Evolutionary conservation across 2,888 invertebrate genomes (phyloP), one percentile per base, ranked within the genome.

Genomic region (Sphecodes monilicornis): DNA sequence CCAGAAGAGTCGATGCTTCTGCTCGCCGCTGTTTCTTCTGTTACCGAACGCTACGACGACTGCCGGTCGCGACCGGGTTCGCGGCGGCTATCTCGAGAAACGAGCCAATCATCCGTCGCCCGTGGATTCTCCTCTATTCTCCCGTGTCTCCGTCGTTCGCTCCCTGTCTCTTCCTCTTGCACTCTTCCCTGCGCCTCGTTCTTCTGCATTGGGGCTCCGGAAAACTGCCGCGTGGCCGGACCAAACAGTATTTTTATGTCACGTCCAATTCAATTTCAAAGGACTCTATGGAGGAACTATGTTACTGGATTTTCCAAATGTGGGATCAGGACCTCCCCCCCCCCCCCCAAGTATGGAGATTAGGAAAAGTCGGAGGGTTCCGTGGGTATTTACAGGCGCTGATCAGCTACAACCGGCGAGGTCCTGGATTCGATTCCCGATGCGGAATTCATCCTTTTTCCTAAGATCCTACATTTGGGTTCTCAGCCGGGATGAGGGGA

Each of bases 81-180:
- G 76, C 80, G 83, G 80, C 77, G 83, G 80, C 77, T 88, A 89
- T 84, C 88, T 88, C 88, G 86, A 88, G 85, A 83, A 87, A 84
- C 88, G 84, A 91, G 89, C 89, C 91, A 89, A 89, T 91, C 91
- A 88, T 89, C 90, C 83, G 89, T 89, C 83, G 89, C 88, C 83
- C 87, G 70, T 70, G 66, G 73, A 81, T 83, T 73, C 80, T 82
- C 79, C 82, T 75, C 29, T 16, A 78, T 69, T 66, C 70, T 76
- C 50, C 76, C 39, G 36, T 77, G 75, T 41, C 71, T 76, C 29
- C 72, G 36, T 57, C 39, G 64, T 66, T 76, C 73, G 41, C 69
- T 18, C 57, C 66, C 39, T 29, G 60, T 73, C 32, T 80, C 64
- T 64, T 32, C 64, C 32, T 64, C 64, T 64, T 18, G 22, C 29